Percentiles rank a stretch among this genome's conserved stretches.
These are phyloP conservation scores for Rhadina sibilatrix DNA, from an alignment of 2,113 vertebrate species.

Conservation along the genomic window DNA sequence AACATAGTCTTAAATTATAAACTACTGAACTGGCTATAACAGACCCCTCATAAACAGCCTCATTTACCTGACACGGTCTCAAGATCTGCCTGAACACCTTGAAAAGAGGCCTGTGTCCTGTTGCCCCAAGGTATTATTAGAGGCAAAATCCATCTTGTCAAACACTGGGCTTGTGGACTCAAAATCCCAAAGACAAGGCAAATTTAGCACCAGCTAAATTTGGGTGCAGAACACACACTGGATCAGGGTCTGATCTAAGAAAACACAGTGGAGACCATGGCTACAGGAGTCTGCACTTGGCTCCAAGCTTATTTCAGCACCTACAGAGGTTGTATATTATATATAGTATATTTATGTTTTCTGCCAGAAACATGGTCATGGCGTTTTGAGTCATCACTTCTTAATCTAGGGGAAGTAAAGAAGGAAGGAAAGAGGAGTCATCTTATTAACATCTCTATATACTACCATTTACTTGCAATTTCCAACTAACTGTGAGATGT, in stretches of 20 bases:
- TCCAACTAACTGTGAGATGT: neutral
- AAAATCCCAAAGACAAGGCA: neutral
- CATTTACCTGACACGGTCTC: conserved; percentile 6
- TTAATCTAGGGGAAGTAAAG: neutral
- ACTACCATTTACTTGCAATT: neutral
- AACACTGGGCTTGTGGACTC: neutral
- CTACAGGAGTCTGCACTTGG: neutral
- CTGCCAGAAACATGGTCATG: neutral
- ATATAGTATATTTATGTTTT: neutral
- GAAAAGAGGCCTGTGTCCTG: neutral
- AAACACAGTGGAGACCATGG: neutral
- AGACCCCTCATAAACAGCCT: conserved; percentile 44
- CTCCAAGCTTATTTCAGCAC: neutral
- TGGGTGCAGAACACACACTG: fast-evolving
- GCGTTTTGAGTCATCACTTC: neutral
- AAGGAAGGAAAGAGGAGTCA: neutral
- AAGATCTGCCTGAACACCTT: neutral
- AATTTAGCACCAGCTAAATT: neutral
- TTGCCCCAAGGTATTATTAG: neutral
- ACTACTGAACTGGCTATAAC: conserved; percentile 20
- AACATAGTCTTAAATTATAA: conserved; percentile 54
- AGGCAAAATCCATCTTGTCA: neutral
- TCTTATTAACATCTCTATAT: neutral
- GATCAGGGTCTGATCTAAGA: neutral
- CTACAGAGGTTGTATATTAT: neutral